These are phyloP conservation scores for Puntigrus tetrazona DNA, from an alignment of 2,113 vertebrate genomes.

Conservation along the genomic window DNA sequence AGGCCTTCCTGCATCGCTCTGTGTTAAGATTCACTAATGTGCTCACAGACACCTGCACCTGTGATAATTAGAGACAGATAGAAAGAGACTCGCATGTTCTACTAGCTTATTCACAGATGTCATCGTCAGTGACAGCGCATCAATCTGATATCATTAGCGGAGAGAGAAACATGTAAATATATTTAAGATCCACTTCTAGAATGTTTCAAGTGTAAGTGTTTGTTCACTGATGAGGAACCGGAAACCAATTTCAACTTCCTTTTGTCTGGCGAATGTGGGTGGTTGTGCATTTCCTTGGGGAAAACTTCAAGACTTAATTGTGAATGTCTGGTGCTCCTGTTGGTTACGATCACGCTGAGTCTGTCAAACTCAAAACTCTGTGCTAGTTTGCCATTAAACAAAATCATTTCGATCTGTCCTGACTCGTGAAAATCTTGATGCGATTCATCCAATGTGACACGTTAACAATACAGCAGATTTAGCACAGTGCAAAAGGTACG, in stretches of 20 bases:
- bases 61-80: constrained; percentile 13
- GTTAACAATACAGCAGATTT: background rate
- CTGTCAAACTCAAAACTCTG: constrained; percentile 37
- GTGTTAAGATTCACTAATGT: constrained; percentile 6
- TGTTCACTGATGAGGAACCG: constrained; percentile 31
- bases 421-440: background rate
- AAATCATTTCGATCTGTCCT: constrained; percentile 6
- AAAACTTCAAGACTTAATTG: constrained; percentile 12
- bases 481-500: background rate
- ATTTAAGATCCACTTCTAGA: background rate
- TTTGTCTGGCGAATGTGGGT: background rate
- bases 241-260: constrained; percentile 37
- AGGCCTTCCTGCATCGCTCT: background rate
- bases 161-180: constrained; percentile 14
- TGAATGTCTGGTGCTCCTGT: constrained; percentile 12
- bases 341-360: constrained; percentile 18
- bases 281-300: background rate
- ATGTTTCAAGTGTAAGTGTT: constrained; percentile 40
- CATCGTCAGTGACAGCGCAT: background rate
- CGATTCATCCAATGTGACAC: background rate
- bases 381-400: constrained; percentile 34
- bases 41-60: constrained; percentile 24
- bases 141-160: background rate
- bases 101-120: constrained; percentile 2
- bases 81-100: background rate